Evolutionary conservation across 2,113 vertebrate genomes (phyloP), one percentile per base, ranked within the genome.

Genomic region (Grantiella picta): DNA sequence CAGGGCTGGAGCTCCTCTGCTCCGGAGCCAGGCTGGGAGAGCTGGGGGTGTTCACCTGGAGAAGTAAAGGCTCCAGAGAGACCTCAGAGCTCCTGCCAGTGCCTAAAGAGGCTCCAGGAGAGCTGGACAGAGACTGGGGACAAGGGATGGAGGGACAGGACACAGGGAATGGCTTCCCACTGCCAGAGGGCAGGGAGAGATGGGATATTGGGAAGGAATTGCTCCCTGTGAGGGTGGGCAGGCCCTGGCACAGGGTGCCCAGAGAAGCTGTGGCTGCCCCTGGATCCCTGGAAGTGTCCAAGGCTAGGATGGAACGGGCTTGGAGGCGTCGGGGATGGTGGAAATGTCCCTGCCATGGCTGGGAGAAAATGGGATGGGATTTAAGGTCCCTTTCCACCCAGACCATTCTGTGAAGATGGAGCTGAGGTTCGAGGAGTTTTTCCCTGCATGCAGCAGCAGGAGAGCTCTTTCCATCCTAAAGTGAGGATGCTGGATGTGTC

Each of bases 321-420:
- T 6, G 29, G 45, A 78, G 75, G 36, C n/a, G 2, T 22, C 45
- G 61, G 73, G 35, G 28, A 19, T 2, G 7, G 45, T 40, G 57
- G 45, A 4, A n/a, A 36, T n/a, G 47, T 78, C 47, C 47, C 36
- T 78, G 59, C 29, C 36, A 52, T 42, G 75, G 59, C 29, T 27
- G 75, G 73, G 27, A 6, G 52, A 22, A 31, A 0, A n/a, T 0
- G 1, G 50, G 49, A 2, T 35, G 31, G 1, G 4, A 2, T 64
- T 35, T 64, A 3, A 53, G 11, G 3, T 64, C 11, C 24, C 24
- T 53, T 28, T 24, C 36, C 31, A 68, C 17, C 29, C 61, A 68
- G 61, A 31, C 24, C 11, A 3, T 4, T 7, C n/a, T 8, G 8
- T 4, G 4, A 16, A 31, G 63, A 40, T 12, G 19, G 40, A 79